phyloP scores from a whole-genome alignment of 2,888 invertebrate species.

The Nemotelus nigrinus region DNA sequence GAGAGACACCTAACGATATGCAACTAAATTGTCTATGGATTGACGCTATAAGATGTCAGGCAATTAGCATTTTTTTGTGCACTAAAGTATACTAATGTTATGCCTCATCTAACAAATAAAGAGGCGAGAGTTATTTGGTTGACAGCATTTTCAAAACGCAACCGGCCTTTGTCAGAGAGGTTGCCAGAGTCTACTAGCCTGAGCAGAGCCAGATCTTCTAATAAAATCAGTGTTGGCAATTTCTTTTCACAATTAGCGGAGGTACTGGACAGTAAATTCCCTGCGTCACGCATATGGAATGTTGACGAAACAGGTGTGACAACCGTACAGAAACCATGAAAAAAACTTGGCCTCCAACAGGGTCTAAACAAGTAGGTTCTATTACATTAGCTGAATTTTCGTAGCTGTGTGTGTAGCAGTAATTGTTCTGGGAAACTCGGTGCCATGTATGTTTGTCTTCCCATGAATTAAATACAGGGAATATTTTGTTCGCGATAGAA shows the following conservation, averaged over 20 bases:
- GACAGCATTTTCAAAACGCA: not conserved
- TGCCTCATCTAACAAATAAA: not conserved
- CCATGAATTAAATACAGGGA: conserved; percentile 49
- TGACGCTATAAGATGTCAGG: not conserved
- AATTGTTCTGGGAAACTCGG: conserved; percentile 55
- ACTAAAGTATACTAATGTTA: no score
- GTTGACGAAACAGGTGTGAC: conserved; percentile 48
- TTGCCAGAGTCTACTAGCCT: conserved; percentile 8
- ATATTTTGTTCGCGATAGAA: conserved; percentile 54
- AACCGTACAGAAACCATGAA: conserved; percentile 3
- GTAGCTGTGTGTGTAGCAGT: conserved; percentile 56
- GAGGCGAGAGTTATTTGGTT: not conserved
- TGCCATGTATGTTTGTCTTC: conserved; percentile 60
- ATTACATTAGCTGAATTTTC: conserved; percentile 58
- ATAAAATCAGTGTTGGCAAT: conserved; percentile 52
- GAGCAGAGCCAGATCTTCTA: conserved; percentile 55
- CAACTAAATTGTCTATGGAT: not conserved
- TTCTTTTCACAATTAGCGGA: conserved; percentile 55
- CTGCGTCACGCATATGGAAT: conserved; percentile 52
- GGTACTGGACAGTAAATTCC: conserved; percentile 53
- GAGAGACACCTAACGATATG: not conserved
- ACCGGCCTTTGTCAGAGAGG: not conserved
- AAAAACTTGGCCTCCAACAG: conserved; percentile 50
- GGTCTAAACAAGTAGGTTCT: conserved; percentile 57
- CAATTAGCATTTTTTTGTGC: not conserved